Evolutionary conservation across 2,797 vertebrate species (phyloP), one percentile per base, ranked within the genome.

Genomic region (Balearica regulorum): DNA sequence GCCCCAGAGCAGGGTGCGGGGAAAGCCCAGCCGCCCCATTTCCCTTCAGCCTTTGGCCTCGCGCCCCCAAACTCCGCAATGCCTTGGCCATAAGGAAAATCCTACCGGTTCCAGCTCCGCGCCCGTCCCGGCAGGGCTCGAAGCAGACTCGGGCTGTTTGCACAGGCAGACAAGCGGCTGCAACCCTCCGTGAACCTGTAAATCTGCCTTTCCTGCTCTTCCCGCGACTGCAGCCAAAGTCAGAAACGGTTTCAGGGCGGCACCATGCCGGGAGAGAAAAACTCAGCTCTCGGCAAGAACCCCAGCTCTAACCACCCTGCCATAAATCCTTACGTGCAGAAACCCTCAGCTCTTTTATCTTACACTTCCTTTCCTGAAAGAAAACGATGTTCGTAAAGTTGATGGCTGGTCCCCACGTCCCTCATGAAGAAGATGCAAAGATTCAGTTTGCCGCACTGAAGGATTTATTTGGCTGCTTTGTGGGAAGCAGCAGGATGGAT

Each of bases 311-410:
- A 35, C 11, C 77, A 8, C 4, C 43, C 70, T 43, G 69, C 72
- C 49, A 28, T 58, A 81, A 92, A 93, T 91, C 88, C 81, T 55
- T 26, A 57, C 3, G 22, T 29, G 61, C 39, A 39, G 43, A 70
- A 83, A 62, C 80, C 73, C 83, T 19, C 48, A 44, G 73, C 77
- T 83, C 64, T 92, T 92, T 88, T 83, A 86, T 78, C 57, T 70
- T 75, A 51, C 1, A 3, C 70, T 83, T 75, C 90, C 91, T 80
- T 92, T 89, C 84, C 72, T 43, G 61, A 84, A 91, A 86, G 79
- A 72, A 92, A 71, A 79, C 25, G 46, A 75, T 29, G 71, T 85
- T 87, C 44, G 17, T 86, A n/a, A 96, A 93, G 73, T 46, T 93
- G 92, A 89, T 35, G 57, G 31, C 73, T 37, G 37, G 81, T 94